Percentiles rank a stretch among this genome's conserved stretches.
phyloP scores from a whole-genome alignment of 2,888 invertebrate genomes.

The Agonopterix arenella region DNA sequence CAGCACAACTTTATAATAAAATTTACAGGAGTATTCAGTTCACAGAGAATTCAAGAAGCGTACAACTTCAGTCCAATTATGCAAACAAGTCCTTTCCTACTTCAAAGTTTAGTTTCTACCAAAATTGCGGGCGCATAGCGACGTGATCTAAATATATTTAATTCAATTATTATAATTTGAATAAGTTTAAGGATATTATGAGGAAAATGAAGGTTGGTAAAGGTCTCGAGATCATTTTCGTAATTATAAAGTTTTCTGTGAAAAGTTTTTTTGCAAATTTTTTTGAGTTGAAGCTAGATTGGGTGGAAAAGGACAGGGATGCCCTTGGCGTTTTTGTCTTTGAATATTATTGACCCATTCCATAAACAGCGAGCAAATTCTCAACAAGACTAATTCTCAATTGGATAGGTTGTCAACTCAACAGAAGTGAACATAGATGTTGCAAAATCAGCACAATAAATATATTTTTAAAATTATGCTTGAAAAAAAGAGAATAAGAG shows the following conservation, averaged over 20 bases:
- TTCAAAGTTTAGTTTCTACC: constrained; percentile 50
- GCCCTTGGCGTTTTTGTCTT: no score
- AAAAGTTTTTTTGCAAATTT: no score
- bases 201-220: constrained; percentile 18
- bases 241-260: background rate
- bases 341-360: no score
- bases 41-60: constrained; percentile 30
- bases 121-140: constrained; percentile 38
- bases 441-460: no score
- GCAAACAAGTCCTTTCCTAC: constrained; percentile 46
- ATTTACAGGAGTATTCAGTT: constrained; percentile 32
- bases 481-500: no score
- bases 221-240: constrained; percentile 1
- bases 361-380: no score
- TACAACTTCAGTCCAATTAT: constrained; percentile 48
- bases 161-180: constrained; percentile 41
- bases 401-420: no score
- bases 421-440: no score
- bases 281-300: no score
- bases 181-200: constrained; percentile 25
- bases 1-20: constrained; percentile 33
- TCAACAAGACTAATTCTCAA: no score
- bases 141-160: constrained; percentile 39
- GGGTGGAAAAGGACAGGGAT: no score
- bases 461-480: no score